Evolutionary conservation across 92 coral and sea anemone genomes (phyloP).

Genomic region (Paragorgia papillata): DNA sequence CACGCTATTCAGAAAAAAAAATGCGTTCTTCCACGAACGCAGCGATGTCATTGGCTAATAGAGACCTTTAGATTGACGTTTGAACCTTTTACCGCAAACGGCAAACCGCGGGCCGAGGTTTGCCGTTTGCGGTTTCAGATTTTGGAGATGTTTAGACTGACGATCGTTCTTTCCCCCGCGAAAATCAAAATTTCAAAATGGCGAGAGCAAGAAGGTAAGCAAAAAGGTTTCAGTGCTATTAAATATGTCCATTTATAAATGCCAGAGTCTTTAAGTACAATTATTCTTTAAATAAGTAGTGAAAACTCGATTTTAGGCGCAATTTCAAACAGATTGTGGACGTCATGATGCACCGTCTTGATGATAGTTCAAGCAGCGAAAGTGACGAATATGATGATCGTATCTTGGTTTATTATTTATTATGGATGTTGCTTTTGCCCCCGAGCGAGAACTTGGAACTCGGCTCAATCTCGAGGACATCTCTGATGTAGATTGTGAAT

Average conservation of each 20-base stretch:
- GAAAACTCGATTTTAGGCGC: conserved; percentile 32
- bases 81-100: conserved; percentile 41
- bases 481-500: conserved; percentile 61
- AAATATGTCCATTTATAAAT: too few species aligned
- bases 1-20: too few species aligned
- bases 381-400: conserved; percentile 46
- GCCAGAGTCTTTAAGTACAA: not conserved
- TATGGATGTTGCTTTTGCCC: conserved; percentile 41
- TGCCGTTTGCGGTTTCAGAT: conserved; percentile 66
- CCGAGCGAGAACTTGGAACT: not conserved
- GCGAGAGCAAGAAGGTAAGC: conserved; percentile 61
- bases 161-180: not conserved
- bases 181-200: conserved; percentile 41
- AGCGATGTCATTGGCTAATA: too few species aligned
- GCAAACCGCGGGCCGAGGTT: conserved; percentile 62
- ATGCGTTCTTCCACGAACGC: too few species aligned
- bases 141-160: conserved; percentile 25
- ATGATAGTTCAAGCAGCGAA: conserved; percentile 50
- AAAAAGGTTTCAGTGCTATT: too few species aligned
- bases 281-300: not conserved
- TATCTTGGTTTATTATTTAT: conserved; percentile 45
- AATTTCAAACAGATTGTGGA: conserved; percentile 54
- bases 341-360: conserved; percentile 65
- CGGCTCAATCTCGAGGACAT: conserved; percentile 58
- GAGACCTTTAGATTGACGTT: too few species aligned